These are phyloP conservation scores for Mixornis gularis DNA, from an alignment of 2,113 vertebrate genomes.

Conservation along the genomic window DNA sequence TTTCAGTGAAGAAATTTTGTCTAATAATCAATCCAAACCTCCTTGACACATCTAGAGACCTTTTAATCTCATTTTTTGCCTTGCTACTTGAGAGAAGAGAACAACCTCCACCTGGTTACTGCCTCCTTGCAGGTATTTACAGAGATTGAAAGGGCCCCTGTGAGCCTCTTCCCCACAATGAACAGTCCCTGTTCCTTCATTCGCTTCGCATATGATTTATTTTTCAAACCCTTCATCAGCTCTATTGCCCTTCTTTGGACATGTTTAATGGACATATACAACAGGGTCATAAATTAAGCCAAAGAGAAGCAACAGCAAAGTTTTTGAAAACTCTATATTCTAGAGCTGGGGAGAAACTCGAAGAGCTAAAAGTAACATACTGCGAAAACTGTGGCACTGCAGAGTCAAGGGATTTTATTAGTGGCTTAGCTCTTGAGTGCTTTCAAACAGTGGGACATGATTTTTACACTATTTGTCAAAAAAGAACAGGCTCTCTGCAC, in stretches of 20 bases:
- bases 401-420: background rate
- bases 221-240: background rate
- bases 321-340: background rate
- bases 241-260: background rate
- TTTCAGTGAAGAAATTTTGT: background rate
- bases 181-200: background rate
- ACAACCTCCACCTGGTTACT: background rate
- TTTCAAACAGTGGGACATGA: background rate
- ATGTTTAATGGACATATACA: background rate
- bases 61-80: background rate
- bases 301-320: background rate
- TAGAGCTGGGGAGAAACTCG: background rate
- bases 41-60: background rate
- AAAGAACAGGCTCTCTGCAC: background rate
- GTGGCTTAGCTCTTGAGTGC: background rate
- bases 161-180: background rate
- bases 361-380: background rate
- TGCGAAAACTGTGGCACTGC: background rate
- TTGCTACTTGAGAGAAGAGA: background rate
- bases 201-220: background rate
- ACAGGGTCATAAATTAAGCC: background rate
- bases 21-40: background rate
- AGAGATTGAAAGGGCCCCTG: rapidly evolving
- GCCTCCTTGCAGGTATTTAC: background rate
- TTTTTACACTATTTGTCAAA: background rate